Conservation (phyloP, 2,113 vertebrate species). For the Rana temporaria region DNA sequence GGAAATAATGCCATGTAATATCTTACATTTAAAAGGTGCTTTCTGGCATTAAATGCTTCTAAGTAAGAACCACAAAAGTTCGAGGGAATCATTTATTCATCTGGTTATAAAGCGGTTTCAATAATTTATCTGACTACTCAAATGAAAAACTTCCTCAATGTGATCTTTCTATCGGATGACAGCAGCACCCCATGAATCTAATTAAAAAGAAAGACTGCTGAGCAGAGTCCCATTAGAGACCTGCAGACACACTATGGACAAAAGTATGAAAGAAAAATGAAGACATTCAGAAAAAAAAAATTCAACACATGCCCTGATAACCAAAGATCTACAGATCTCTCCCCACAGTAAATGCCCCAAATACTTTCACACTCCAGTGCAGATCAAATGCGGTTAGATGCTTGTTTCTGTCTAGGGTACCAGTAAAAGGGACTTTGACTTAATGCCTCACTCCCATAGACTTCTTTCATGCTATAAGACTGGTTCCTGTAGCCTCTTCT, state of each 20-base stretch:
- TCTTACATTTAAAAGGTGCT: too few relatives aligned
- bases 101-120: background rate
- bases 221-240: slow-evolving; percentile 33
- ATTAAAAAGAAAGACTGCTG: slow-evolving; percentile 41
- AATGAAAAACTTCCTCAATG: background rate
- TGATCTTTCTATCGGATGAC: slow-evolving; percentile 14
- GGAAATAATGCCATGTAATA: too few relatives aligned
- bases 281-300: background rate
- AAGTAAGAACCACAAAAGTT: too few relatives aligned
- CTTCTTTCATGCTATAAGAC: too few relatives aligned
- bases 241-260: slow-evolving; percentile 19
- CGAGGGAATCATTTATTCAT: slow-evolving; percentile 5
- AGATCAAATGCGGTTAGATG: too few relatives aligned
- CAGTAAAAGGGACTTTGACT: too few relatives aligned
- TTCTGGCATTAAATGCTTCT: too few relatives aligned
- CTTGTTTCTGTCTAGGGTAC: too few relatives aligned
- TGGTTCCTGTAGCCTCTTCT: too few relatives aligned
- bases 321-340: background rate
- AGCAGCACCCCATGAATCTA: slow-evolving; percentile 9
- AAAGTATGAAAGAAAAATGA: background rate
- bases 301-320: background rate
- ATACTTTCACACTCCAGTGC: too few relatives aligned
- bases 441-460: too few relatives aligned
- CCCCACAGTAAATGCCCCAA: too few relatives aligned
- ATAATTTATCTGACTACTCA: slow-evolving; percentile 27